Percentiles rank a stretch among this genome's conserved stretches.
phyloP scores from a whole-genome alignment of 2,797 vertebrate genomes.

The Serranus cabrilla region DNA sequence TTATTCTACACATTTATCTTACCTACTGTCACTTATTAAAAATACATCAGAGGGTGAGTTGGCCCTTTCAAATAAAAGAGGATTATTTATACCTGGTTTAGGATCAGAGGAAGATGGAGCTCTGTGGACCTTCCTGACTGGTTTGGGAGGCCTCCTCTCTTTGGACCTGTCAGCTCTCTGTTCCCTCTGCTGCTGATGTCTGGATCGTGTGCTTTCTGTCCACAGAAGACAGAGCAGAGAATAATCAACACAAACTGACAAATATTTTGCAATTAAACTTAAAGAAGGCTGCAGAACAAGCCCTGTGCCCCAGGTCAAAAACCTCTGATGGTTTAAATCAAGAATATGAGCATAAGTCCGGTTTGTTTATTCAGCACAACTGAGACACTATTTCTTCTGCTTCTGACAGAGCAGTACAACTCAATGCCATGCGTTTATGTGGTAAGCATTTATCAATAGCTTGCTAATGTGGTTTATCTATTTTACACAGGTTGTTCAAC shows the following conservation, averaged over 20 bases:
- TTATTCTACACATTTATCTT: slow-evolving; percentile 49
- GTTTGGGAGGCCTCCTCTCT: slow-evolving; percentile 81
- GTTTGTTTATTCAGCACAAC: background rate
- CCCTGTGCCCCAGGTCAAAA: background rate
- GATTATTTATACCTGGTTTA: slow-evolving; percentile 86
- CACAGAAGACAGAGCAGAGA: slow-evolving; percentile 23
- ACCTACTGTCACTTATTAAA: slow-evolving; percentile 53
- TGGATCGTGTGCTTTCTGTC: slow-evolving; percentile 70
- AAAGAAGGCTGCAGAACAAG: background rate
- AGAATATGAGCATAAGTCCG: background rate
- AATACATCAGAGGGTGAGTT: slow-evolving; percentile 36
- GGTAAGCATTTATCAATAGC: background rate
- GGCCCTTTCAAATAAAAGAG: slow-evolving; percentile 42
- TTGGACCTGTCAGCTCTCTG: slow-evolving; percentile 66
- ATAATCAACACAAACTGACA: background rate
- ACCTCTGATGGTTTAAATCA: background rate
- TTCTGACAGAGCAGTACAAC: slow-evolving; percentile 14
- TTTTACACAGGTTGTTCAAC: no score
- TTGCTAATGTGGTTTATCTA: no score
- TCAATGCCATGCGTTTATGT: background rate
- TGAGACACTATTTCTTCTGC: slow-evolving; percentile 4
- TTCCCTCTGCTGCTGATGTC: slow-evolving; percentile 62
- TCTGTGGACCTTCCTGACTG: slow-evolving; percentile 92
- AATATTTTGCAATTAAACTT: background rate
- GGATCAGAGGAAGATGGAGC: slow-evolving; percentile 82